Base-by-base conservation (phyloP, 2,888 invertebrate species). In the Rhagonycha fulva region DNA sequence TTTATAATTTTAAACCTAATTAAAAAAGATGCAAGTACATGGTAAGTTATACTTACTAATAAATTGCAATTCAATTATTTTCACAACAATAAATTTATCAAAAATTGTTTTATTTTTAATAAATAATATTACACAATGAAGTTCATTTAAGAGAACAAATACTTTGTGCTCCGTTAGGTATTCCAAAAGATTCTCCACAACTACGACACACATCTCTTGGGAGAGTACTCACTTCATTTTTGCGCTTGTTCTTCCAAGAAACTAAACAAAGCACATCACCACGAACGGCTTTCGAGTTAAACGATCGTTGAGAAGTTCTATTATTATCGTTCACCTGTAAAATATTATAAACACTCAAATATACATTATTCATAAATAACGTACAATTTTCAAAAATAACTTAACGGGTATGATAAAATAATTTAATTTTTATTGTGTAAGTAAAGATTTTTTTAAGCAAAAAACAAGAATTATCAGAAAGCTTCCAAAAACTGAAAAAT, bases 181-280 rank as follows among this genome's bases (percentile, higher is more conserved):
- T 77, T 75, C 84, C 83, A 72, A 85, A 84, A 9, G 84, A 82
- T 71, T 84, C 85, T 0, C 85, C 85, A 70, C 85, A 85, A 74
- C 82, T 84, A 23, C 83, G 78, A 70, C 85, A 86, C 24, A 84
- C 79, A 71, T 85, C 85, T 23, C 84, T 79, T 19, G 82, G 81
- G 24, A 81, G 81, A 19, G 79, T 70, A 11, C 74, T 47, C 30
- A 77, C 73, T 47, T 74, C 30, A 9, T 68, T 75, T 26, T 78
- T 77, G 11, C 80, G 79, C 0, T 82, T 78, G 70, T 84, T 85
- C 78, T 83, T 85, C 85, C 85, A 86, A 4, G 85, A 85, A 2
- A 86, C 86, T 19, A 84, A 79, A 75, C 85, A 85, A 4, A 85
- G 83, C 7, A 85, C 84, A 70, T 85, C 84, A 63, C 14, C 72